A percentile compares a stretch with the other conserved stretches of the same genome.
These are phyloP conservation scores for Prionace glauca DNA, from an alignment of 2,797 vertebrate genomes.

Conservation along the genomic window DNA sequence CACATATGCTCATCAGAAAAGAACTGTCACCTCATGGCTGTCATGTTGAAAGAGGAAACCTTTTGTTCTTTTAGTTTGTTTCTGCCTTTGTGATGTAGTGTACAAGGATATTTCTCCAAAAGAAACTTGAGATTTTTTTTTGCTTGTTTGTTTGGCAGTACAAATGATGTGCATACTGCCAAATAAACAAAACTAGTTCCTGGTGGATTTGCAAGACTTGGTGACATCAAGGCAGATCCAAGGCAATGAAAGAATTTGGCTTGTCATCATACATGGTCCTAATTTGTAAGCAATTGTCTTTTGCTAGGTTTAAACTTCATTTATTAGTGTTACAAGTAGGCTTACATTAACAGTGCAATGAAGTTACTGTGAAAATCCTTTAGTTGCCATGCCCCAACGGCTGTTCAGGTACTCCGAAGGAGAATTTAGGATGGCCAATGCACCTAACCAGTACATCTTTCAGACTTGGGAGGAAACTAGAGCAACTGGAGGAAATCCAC, in stretches of 20 bases:
- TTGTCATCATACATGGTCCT: background rate
- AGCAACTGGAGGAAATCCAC: no score
- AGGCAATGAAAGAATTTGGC: background rate
- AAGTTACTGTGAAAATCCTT: no score
- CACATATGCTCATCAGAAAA: background rate
- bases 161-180: background rate
- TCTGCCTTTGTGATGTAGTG: background rate
- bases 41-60: background rate
- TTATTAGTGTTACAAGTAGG: no score
- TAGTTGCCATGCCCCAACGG: no score
- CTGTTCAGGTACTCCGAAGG: no score
- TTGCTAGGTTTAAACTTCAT: background rate
- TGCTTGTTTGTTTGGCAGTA: background rate
- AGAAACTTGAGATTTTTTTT: background rate
- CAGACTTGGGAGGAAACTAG: no score
- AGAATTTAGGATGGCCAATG: no score
- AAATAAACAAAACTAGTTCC: slow-evolving; percentile 29
- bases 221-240: no score
- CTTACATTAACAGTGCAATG: no score
- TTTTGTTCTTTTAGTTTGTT: background rate
- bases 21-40: background rate
- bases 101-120: slow-evolving; percentile 1
- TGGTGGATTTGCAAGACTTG: background rate
- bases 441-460: no score
- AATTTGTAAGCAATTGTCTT: background rate